Base-by-base conservation (phyloP, 2,113 vertebrate species). In the Nettapus auritus region DNA sequence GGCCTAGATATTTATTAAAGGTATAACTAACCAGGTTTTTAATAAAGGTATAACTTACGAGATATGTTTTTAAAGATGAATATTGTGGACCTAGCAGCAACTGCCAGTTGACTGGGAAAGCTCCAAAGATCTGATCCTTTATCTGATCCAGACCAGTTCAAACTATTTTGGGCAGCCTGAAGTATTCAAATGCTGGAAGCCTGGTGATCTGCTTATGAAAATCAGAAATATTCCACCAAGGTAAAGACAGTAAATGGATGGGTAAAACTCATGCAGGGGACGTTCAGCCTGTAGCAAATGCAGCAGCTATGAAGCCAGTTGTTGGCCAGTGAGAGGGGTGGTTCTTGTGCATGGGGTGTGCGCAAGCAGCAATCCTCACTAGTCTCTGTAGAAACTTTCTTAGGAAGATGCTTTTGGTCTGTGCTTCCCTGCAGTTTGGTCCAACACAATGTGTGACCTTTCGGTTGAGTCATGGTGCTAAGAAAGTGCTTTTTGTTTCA, bases 321-420 rank as follows among this genome's bases (percentile, higher is more conserved):
- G 21, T 42, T 63, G 57, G 31, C 29, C 33, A 4, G 22, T 8
- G 52, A 81, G 38, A 70, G 31, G 36, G 70, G 5, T 16, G 36
- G 36, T 36, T 8, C 31, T 19, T 2, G 0, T 11, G 36, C 0
- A 0, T 3, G 28, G 25, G 59, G 36, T 18, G 8, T 1, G 2
- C 8, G 6, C 1, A 3, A 62, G 42, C 23, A 59, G 25, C 64
- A 67, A 38, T 25, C 33, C 25, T 91, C 29, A 1, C 48, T 52
- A 1, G 1, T 73, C 70, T 10, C 2, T 1, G 7, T 68, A 83
- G 55, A 74, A 77, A 38, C 25, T 62, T 82, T 26, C 56, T 2
- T 3, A 62, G n/a, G 36, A 77, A 67, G 75, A 46, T 50, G 15
- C 8, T 80, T 93, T 22, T 62, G 48, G 23, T 62, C 28, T 66